A percentile compares a stretch with the other conserved stretches of the same genome.
Conservation (phyloP, 2,888 invertebrate species). For the Drosophila leonis region DNA sequence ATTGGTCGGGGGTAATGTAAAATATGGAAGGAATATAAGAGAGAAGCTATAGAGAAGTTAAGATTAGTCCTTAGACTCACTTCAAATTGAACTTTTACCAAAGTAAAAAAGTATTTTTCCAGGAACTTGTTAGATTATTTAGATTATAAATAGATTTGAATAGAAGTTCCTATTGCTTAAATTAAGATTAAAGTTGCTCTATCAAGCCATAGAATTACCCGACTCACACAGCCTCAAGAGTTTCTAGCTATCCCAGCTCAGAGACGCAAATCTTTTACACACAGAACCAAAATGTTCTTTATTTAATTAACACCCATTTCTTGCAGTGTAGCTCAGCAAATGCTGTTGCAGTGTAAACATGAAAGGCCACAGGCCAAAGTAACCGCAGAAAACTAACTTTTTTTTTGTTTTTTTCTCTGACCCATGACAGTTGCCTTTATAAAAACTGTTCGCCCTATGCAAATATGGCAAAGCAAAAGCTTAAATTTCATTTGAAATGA, state of each 20-base stretch:
- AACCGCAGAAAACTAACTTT: constrained; percentile 73
- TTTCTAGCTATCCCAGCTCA: neutral
- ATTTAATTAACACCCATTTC: constrained; percentile 9
- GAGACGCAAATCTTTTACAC: neutral
- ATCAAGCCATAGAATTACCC: too few species aligned
- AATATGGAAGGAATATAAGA: neutral
- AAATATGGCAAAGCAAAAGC: constrained; percentile 59
- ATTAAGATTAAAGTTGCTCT: too few species aligned
- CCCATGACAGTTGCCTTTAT: constrained; percentile 12
- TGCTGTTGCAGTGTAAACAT: constrained; percentile 50
- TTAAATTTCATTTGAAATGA: constrained; percentile 73
- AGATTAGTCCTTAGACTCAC: too few species aligned
- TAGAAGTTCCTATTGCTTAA: too few species aligned
- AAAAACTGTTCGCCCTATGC: constrained; percentile 19
- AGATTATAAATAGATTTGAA: too few species aligned
- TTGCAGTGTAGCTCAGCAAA: constrained; percentile 50
- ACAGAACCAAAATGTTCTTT: neutral
- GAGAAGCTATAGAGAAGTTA: neutral
- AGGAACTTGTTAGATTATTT: too few species aligned
- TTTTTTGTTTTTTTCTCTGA: constrained; percentile 50
- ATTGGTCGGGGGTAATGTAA: neutral
- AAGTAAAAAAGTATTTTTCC: too few species aligned
- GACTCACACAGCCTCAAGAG: too few species aligned
- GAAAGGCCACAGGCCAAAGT: constrained; percentile 68
- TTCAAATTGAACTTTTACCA: too few species aligned